A percentile compares a stretch with the other conserved stretches of the same genome.
Conservation (phyloP, 2,113 vertebrate species). For the Anseranas semipalmata region DNA sequence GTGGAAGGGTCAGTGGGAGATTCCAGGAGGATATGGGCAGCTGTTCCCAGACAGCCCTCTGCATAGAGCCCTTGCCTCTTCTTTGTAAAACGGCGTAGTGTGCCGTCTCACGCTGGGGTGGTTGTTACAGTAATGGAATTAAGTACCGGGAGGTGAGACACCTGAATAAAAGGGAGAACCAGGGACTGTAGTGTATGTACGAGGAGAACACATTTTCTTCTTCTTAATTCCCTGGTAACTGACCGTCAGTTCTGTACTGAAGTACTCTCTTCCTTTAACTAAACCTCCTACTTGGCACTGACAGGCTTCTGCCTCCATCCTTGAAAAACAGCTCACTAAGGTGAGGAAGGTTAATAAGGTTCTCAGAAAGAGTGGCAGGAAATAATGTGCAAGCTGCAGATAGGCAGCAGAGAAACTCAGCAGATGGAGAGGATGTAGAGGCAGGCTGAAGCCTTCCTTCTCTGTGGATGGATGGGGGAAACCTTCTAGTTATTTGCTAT, state of each 20-base stretch:
- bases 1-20: background rate
- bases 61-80: background rate
- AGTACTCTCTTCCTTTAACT: background rate
- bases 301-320: background rate
- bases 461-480: background rate
- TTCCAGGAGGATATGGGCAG: background rate
- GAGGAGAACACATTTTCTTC: background rate
- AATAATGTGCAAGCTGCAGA: background rate
- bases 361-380: background rate
- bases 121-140: background rate
- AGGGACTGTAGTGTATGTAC: accelerated
- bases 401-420: background rate
- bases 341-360: background rate
- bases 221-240: background rate
- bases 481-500: background rate
- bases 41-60: background rate
- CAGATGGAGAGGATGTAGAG: background rate
- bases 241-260: background rate
- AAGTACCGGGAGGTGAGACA: background rate
- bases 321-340: background rate
- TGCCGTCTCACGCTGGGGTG: background rate
- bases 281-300: background rate
- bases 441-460: background rate
- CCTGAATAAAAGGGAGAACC: background rate
- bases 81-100: background rate